Evolutionary conservation across 2,888 invertebrate genomes (phyloP), one percentile per base, ranked within the genome.

Genomic region (Caenorhabditis sp.): DNA sequence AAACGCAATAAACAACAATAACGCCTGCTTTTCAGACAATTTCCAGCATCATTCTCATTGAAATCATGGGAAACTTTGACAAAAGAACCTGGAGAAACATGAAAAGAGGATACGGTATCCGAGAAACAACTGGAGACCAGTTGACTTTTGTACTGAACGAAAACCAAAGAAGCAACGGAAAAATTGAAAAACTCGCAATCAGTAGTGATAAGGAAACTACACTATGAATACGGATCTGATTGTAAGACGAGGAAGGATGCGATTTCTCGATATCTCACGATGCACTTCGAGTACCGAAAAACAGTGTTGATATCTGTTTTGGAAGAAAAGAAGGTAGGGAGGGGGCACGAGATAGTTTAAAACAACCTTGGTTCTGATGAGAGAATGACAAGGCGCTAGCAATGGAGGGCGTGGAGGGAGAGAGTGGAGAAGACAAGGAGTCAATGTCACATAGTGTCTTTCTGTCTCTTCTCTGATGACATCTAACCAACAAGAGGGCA

Each of bases 341-440:
- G 9, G 51, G 50, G 20, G 56, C 32, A 9, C 18, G 26, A 26
- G 44, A 32, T 28, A 74, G 74, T 65, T 74, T 67, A 76, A 76
- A 67, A 76, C 67, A 67, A 44, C 67, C 76, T 76, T 76, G 74
- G 64, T 62, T 55, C 71, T 71, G 64, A 72, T 64, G 72, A 72
- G 55, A 64, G 55, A 64, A 72, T 50, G 64, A 56, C 44, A 44
- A 62, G 56, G 28, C 53, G 53, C 13, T 40, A 40, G 40, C 13
- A 40, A 9, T 32, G 32, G 70, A 26, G 35, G 18, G 56, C 5
- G 56, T n/a, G 18, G 32, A 15, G 18, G 26, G 28, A 13, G 26
- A n/a, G 40, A 24, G 56, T 32, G 32, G 32, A 32, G 32, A 32
- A n/a, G n/a, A n/a, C n/a, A n/a, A n/a, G 35, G 64, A 72, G 56